Conservation (phyloP, 2,888 invertebrate species). For the Acronicta leporina region DNA sequence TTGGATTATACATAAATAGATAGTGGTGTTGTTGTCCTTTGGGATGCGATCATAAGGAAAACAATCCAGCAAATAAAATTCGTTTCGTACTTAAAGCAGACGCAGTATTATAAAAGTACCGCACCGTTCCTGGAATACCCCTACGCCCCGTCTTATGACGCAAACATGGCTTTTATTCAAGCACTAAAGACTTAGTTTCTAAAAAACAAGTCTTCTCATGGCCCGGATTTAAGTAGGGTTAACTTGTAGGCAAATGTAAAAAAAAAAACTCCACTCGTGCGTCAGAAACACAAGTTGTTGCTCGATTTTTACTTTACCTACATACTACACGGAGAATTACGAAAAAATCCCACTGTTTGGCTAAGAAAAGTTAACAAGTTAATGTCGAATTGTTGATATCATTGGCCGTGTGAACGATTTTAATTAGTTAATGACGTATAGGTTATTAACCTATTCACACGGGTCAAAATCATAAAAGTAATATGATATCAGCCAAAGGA, state of each 20-base stretch:
- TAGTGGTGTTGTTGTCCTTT: too few species aligned
- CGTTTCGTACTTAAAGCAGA: background rate
- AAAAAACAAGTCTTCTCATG: background rate
- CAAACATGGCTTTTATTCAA: constrained; percentile 4
- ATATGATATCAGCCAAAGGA: too few species aligned
- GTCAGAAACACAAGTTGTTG: background rate
- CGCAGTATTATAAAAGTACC: background rate
- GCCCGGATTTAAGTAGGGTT: background rate
- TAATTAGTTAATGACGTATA: background rate
- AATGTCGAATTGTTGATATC: too few species aligned
- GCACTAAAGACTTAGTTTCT: background rate
- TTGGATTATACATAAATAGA: too few species aligned
- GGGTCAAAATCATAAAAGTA: too few species aligned
- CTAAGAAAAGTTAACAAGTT: too few species aligned
- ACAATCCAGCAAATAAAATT: background rate
- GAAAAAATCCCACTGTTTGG: too few species aligned
- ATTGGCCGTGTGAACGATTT: background rate
- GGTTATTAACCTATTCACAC: too few species aligned
- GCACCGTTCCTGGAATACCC: background rate
- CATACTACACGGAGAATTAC: too few species aligned
- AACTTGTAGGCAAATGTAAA: background rate
- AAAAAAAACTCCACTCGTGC: background rate
- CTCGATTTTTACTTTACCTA: background rate
- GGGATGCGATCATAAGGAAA: background rate
- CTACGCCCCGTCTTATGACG: constrained; percentile 4